Evolutionary conservation across 2,888 invertebrate genomes (phyloP), one percentile per base, ranked within the genome.

Genomic region (Meteorus colon): DNA sequence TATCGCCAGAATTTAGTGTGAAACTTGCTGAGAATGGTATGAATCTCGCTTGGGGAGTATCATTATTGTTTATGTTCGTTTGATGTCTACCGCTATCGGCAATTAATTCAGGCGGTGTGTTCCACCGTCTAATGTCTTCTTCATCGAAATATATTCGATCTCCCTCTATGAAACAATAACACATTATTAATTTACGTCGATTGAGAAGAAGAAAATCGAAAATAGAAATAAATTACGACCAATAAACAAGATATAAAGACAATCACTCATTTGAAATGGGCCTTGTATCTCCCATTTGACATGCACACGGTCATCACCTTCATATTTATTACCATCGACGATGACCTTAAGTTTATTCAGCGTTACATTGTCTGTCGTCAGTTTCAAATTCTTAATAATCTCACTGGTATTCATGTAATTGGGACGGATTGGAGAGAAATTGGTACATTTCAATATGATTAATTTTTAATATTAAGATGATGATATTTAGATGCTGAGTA

Each of bases 21-120:
- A 89, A 86, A 75, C 85, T 86, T 41, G 87, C 85, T n/a, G 86
- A 83, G 78, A 87, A 86, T 31, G 88, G 87, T 27, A 86, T 77
- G 69, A 87, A 85, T 77, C 88, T 83, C 27, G 84, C 78, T 74
- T 86, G 83, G 2, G 83, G 80, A 68, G 81, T 82, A 19, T 77
- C 79, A 67, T 78, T 79, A 73, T 78, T 81, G 68, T 65, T 55
- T 6, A 19, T 1, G n/a, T 55, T 55, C 10, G 19, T 8, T 5
- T 24, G 19, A 19, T 55, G 55, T 69, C 77, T 76, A 34, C 77
- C 76, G 6, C 76, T 78, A 63, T 81, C 83, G 6, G 84, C 79
- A 70, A 80, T 84, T 48, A 84, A 79, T 77, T 84, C 82, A 2
- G 85, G 83, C 19, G 86, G 86, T 31, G 84, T 85, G 72, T 86